Percentiles rank a stretch among this genome's conserved stretches.
Conservation (phyloP, 2,113 vertebrate species). For the Atlantisia rogersi region DNA sequence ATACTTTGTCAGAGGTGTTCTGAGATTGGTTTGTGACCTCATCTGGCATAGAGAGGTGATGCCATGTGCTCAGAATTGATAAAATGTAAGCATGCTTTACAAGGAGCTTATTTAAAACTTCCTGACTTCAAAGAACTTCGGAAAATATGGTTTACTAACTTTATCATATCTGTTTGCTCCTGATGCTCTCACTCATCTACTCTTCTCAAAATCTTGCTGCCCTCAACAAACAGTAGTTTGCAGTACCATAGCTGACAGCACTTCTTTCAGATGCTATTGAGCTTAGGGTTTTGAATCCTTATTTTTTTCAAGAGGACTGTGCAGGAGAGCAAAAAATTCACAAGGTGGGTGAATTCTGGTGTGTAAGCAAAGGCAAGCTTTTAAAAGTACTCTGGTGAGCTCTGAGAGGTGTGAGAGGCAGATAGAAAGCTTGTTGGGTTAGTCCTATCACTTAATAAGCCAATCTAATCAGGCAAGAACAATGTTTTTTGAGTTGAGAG, state of each 20-base stretch:
- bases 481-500: not conserved
- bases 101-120: conserved; percentile 10
- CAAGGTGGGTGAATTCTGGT: not conserved
- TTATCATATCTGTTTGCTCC: not conserved
- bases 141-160: not conserved
- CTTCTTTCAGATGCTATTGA: not conserved
- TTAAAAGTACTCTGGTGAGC: not conserved
- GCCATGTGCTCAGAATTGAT: conserved; percentile 50
- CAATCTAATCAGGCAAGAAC: conserved; percentile 43
- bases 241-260: not conserved
- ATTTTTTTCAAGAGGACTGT: not conserved
- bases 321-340: not conserved
- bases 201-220: not conserved
- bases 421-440: not conserved
- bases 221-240: not conserved
- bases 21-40: conserved; percentile 77
- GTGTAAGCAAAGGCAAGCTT: not conserved
- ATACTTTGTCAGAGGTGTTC: conserved; percentile 70
- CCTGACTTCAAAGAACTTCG: not conserved
- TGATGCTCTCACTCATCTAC: not conserved
- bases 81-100: not conserved
- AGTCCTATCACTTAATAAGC: not conserved
- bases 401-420: not conserved
- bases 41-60: conserved; percentile 54
- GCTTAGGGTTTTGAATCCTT: not conserved